Base-by-base conservation (phyloP, 2,113 vertebrate species). In the Clinocottus analis region DNA sequence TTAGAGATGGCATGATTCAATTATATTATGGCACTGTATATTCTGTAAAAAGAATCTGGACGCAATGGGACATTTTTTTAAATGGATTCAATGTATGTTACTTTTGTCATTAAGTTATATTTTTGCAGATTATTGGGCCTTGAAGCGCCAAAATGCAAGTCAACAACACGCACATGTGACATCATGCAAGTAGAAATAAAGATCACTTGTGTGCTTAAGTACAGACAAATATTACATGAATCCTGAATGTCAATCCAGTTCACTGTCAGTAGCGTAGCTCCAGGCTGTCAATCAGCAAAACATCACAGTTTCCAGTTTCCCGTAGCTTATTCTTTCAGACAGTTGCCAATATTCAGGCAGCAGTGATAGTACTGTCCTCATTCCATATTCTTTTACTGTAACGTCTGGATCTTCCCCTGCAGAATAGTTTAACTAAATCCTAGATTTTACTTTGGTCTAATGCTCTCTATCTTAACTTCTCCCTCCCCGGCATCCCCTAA, bases 321-420 rank as follows among this genome's bases (percentile, higher is more conserved):
- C 49, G 41, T 61, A 14, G 17, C 37, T 51, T 13, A 19, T 66
- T 59, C 53, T 82, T 27, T 45, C 35, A 55, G 59, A 75, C 37
- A 47, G 59, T 41, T 55, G 21, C 21, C 27, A 63, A n/a, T 11
- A 35, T 61, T 56, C 53, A 64, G 19, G 63, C n/a, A 31, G 17
- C n/a, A 37, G 25, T 66, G 53, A 71, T 53, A 75, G 19, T 58
- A 31, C 8, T 45, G 35, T 43, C 49, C 11, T 69, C 45, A 47
- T 87, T 45, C 75, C 3, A 11, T 43, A 77, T 75, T 81, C 45
- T 55, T 75, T 73, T 23, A 75, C 47, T 68, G 73, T 49, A 64
- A 82, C 12, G 4, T 63, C 56, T 41, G 8, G 17, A 41, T 72
- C 47, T 35, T 53, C n/a, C 70, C 53, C 27, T 53, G 35, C 7